Evolutionary conservation across 1,140 invertebrate species (phyloP), one percentile per base, ranked within the genome.

Genomic region (Cydia strobilella): DNA sequence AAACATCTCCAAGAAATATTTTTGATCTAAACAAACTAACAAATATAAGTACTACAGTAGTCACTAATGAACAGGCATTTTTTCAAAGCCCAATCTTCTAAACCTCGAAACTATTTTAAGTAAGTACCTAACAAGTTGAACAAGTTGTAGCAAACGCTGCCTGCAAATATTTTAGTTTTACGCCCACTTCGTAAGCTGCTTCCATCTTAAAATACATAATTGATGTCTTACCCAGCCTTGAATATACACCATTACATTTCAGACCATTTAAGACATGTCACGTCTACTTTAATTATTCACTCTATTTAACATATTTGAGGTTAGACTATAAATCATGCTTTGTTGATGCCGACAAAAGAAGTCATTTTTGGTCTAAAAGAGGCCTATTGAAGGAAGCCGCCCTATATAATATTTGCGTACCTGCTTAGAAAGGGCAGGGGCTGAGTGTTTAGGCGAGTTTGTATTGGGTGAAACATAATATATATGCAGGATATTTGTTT

Each of bases 281-380:
- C 65, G 35, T 35, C 65, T 69, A 9, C 31, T 18, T 23, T 69
- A 69, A 69, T 69, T 69, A 42, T 69, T 69, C 65, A 69, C 31
- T 69, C 65, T 65, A 65, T 35, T 69, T 74, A 73, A 77, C 76
- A 66, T 54, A 59, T 69, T 74, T 76, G 76, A 76, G 80, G 82
- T 79, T 82, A 75, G 82, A 82, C 86, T 79, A 88, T 88, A 89
- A 89, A 89, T 89, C 87, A 89, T 87, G 84, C 81, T 85, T 89
- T 89, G 85, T 89, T 86, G 81, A 77, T 74, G 79, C 75, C 79
- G 69, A 89, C 87, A 89, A 89, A 86, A 89, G 86, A 89, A 89
- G 86, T 86, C 86, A 87, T 86, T 87, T 87, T 88, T 83, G 80
- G 79, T 9, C 77, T 82, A 80, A 84, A 88, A 89, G 86, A 86